Evolutionary conservation across 2,113 vertebrate species (phyloP), one percentile per base, ranked within the genome.

Genomic region (Lathamus discolor): DNA sequence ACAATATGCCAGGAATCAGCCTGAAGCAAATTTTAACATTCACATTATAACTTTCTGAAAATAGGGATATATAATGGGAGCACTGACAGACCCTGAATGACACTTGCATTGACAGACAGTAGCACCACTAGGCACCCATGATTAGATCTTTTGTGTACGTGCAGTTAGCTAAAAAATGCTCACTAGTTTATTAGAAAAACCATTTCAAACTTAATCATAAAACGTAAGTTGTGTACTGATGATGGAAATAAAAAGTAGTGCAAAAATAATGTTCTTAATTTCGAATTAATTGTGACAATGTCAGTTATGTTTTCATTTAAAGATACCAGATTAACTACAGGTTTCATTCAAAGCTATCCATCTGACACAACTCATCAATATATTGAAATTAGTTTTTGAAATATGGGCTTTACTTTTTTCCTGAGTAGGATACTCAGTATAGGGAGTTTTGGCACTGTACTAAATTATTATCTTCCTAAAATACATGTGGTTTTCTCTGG

Each of bases 131-230:
- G 78, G 83, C 94, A 94, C 89, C 86, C 96, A 87, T 97, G 95
- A 97, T 97, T 96, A 97, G 90, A 92, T 95, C 87, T 96, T 98
- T 95, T 97, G 96, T 97, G 90, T 97, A 93, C 87, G 88, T 78
- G 86, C 88, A 86, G 82, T 94, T 97, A 92, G 84, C 83, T 81
- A 82, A 95, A 95, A 97, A 91, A 67, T 91, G 52, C 74, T 95
- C 62, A 29, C 52, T 78, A n/a, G 54, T 97, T 96, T 95, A 82
- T 95, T 96, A 95, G 86, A 67, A 94, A 90, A 97, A 86, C 70
- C 81, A 88, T 84, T 92, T 92, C 61, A 88, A 97, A 97, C 95
- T 86, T 80, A 96, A 67, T 86, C 33, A 66, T 77, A 74, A 79
- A 92, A 96, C 43, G 63, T 88, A 88, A 86, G 35, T 78, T 93